phyloP scores from a whole-genome alignment of 1,140 invertebrate species.

The Conus betulinus region DNA sequence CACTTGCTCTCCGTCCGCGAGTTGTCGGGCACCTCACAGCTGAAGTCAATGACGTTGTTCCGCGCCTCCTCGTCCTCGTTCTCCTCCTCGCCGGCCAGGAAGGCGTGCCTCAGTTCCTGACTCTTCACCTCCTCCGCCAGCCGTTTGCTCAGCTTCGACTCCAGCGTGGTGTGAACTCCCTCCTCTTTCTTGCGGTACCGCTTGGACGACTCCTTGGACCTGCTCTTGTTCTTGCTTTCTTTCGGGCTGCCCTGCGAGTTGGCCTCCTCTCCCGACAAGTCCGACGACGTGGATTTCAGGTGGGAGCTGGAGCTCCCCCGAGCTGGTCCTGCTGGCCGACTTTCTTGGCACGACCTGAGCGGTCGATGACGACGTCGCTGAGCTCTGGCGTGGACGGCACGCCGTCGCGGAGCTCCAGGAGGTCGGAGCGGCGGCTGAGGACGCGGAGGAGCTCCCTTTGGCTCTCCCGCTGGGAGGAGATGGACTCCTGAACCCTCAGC shows the following conservation, averaged over 20 bases:
- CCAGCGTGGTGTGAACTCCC: slow-evolving; percentile 54
- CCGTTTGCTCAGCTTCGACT: slow-evolving; percentile 61
- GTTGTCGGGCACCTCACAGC: slow-evolving; percentile 24
- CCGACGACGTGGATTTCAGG: neutral
- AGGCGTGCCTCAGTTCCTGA: slow-evolving; percentile 53
- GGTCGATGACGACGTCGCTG: slow-evolving; percentile 63
- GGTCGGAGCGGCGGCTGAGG: slow-evolving; percentile 51
- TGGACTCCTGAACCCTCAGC: slow-evolving; percentile 53
- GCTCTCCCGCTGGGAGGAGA: slow-evolving; percentile 56
- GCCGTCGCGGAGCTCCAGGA: slow-evolving; percentile 54
- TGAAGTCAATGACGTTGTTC: slow-evolving; percentile 22
- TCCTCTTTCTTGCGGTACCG: slow-evolving; percentile 46
- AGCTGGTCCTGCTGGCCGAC: slow-evolving; percentile 39
- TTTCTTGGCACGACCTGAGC: slow-evolving; percentile 56
- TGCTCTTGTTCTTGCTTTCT: neutral
- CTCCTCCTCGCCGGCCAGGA: slow-evolving; percentile 25
- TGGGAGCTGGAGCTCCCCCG: slow-evolving; percentile 5
- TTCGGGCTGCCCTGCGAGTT: neutral
- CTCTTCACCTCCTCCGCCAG: slow-evolving; percentile 68
- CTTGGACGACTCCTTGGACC: slow-evolving; percentile 25
- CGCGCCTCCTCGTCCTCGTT: neutral
- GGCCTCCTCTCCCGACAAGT: slow-evolving; percentile 14
- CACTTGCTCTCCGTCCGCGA: slow-evolving; percentile 42
- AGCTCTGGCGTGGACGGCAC: slow-evolving; percentile 51
- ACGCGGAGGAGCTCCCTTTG: slow-evolving; percentile 62